A percentile compares a stretch with the other conserved stretches of the same genome.
phyloP scores from a whole-genome alignment of 2,888 invertebrate species.

The Drosophila quasianomalipes region DNA sequence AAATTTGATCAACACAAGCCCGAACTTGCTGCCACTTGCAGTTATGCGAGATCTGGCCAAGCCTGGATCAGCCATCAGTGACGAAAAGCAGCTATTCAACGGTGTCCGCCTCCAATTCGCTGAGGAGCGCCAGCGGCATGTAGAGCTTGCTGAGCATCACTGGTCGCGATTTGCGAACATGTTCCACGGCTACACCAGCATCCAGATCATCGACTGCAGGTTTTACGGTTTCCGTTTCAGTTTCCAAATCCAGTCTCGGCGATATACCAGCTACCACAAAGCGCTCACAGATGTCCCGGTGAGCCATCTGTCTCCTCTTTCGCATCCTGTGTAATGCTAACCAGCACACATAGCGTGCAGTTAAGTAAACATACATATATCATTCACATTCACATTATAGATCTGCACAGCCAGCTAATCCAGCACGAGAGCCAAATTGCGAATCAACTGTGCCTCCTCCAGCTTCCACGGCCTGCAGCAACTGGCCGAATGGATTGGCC shows the following conservation, averaged over 20 bases:
- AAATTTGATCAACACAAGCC: too few species aligned
- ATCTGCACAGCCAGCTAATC: background rate
- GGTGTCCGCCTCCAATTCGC: too few species aligned
- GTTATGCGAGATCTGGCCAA: too few species aligned
- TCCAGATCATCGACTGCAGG: too few species aligned
- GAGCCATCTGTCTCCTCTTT: constrained; percentile 6
- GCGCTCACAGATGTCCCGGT: background rate
- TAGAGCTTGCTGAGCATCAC: too few species aligned
- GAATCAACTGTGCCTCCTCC: background rate
- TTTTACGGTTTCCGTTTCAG: too few species aligned
- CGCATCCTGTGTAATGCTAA: constrained; percentile 26
- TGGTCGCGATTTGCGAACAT: too few species aligned
- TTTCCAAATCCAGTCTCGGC: constrained; percentile 59
- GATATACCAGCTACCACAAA: constrained; percentile 72
- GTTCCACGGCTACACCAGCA: too few species aligned
- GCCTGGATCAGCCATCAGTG: too few species aligned
- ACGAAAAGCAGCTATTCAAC: too few species aligned
- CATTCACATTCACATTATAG: background rate
- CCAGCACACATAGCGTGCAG: constrained; percentile 27
- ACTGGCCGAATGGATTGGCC: background rate
- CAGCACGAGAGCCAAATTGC: background rate
- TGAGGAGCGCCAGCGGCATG: too few species aligned
- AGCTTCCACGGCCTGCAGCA: constrained; percentile 21
- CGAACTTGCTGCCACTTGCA: too few species aligned
- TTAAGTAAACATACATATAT: constrained; percentile 63